Conservation (phyloP, 2,888 invertebrate genomes). For the Conomelus anceps region DNA sequence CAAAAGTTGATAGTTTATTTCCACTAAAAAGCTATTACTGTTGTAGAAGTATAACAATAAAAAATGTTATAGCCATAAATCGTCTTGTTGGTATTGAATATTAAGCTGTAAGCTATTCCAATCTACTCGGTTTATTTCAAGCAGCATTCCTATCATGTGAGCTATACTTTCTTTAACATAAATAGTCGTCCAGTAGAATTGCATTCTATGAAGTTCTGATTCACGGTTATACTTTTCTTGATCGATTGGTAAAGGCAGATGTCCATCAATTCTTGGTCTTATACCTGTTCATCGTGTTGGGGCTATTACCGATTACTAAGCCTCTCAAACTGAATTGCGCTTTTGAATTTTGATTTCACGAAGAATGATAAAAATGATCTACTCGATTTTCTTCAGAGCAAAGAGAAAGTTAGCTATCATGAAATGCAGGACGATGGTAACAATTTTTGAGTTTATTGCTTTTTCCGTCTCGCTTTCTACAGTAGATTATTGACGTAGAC, state of each 20-base stretch:
- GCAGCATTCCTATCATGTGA: neutral
- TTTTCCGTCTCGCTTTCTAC: neutral
- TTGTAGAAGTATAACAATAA: too few relatives aligned
- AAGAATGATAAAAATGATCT: neutral
- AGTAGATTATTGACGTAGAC: neutral
- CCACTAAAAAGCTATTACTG: too few relatives aligned
- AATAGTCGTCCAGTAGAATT: neutral
- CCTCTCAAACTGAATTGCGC: neutral
- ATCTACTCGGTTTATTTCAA: neutral
- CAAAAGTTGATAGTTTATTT: too few relatives aligned
- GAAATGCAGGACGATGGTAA: neutral
- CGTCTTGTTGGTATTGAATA: too few relatives aligned
- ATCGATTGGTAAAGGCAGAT: neutral
- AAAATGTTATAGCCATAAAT: too few relatives aligned
- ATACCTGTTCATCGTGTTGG: too few relatives aligned
- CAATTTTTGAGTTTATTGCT: neutral
- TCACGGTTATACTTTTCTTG: too few relatives aligned
- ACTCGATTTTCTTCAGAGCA: neutral
- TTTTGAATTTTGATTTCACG: neutral
- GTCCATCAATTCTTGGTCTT: neutral
- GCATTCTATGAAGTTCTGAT: neutral
- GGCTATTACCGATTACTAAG: neutral
- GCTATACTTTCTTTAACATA: neutral
- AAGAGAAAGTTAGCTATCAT: too few relatives aligned
- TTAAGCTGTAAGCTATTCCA: too few relatives aligned